phyloP scores from a whole-genome alignment of 2,797 vertebrate genomes.

The Anniella stebbinsi region DNA sequence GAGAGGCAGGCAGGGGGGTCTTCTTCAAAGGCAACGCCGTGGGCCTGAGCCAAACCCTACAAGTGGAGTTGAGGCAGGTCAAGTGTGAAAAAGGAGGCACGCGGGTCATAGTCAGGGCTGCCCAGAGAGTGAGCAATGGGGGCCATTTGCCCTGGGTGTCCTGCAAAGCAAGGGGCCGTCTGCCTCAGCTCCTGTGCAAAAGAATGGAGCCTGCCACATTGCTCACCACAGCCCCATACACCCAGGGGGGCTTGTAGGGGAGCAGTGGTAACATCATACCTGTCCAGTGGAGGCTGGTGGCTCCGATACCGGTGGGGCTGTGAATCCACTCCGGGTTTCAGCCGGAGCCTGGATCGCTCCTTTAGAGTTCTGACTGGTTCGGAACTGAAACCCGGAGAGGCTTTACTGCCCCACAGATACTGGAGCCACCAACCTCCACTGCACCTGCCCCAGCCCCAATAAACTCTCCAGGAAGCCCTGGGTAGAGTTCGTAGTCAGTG shows the following conservation, averaged over 20 bases:
- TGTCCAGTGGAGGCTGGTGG: not conserved
- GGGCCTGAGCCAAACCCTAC: not conserved
- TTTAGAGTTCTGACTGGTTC: no score
- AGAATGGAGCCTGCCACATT: not conserved
- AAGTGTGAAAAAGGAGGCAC: not conserved
- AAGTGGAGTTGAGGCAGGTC: not conserved
- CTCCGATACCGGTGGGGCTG: no score
- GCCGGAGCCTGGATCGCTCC: no score
- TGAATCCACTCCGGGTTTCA: no score
- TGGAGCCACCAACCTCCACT: no score
- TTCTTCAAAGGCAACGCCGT: slow-evolving; percentile 1
- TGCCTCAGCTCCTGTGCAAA: not conserved
- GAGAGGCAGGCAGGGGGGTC: not conserved
- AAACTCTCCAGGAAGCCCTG: not conserved
- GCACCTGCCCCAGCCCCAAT: not conserved
- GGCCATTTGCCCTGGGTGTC: no score
- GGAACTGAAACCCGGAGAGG: no score
- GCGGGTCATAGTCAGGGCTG: not conserved
- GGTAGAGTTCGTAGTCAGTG: not conserved
- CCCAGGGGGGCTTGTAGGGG: not conserved
- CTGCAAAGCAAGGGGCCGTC: no score
- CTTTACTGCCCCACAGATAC: no score
- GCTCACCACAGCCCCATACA: not conserved
- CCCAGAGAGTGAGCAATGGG: not conserved
- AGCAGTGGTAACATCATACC: not conserved